Base-by-base conservation (phyloP, 2,113 vertebrate species). In the Thryonomys swinderianus region DNA sequence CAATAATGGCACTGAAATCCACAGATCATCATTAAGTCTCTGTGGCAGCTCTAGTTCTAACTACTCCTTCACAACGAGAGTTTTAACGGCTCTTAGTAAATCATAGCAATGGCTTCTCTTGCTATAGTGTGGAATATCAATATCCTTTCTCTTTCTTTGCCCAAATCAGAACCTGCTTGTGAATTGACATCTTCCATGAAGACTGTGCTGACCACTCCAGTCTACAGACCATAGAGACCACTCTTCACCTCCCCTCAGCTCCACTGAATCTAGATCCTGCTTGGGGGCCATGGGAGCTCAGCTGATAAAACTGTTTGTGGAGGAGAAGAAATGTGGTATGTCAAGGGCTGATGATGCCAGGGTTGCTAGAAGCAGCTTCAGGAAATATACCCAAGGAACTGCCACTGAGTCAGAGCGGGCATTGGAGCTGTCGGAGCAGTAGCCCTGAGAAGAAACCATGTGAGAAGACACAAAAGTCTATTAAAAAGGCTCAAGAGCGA, bases 21-120 rank as follows among this genome's bases (percentile, higher is more conserved):
- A 96, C 62, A 95, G 88, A 85, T 85, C 96, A 96, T 88, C 93
- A 90, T 92, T 92, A 92, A 95, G 90, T 90, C 85, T 95, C 94
- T 55, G 30, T 76, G 92, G 74, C 92, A 87, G 84, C 95, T 93
- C 74, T n/a, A 61, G 85, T 96, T 96, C 89, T 95, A 67, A 88
- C 78, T 79, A n/a, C 51, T 89, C 73, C 93, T 90, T 95, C 40
- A 85, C 45, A 71, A 85, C 66, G 93, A 82, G 1, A n/a, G 71
- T 66, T 88, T 88, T 53, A 95, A 94, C 74, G 92, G 85, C 81
- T 85, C 76, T 92, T 92, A 96, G 81, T 71, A 90, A 94, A 88
- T 93, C 66, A 51, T 55, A 84, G 85, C 88, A 95, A 94, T 61
- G 62, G 18, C 37, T 61, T 82, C 48, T 86, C 45, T 34, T 53